phyloP scores from a whole-genome alignment of 2,797 vertebrate species.

The Sarcoramphus papa region DNA sequence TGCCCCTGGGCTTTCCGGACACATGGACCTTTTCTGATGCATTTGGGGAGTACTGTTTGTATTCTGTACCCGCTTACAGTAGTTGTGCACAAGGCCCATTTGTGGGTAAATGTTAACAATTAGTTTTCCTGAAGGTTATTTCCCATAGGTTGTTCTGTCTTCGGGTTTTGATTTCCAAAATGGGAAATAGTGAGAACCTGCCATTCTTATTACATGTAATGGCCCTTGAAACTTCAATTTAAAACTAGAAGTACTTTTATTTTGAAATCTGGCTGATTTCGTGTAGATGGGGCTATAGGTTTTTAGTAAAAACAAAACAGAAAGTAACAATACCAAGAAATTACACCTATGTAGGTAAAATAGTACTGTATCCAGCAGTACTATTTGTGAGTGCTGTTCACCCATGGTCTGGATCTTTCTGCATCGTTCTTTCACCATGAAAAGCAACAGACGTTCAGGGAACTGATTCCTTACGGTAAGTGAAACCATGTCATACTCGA shows the following conservation, averaged over 20 bases:
- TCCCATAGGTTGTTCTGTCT: not conserved
- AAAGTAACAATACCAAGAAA: not conserved
- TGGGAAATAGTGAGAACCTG: not conserved
- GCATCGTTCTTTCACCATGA: not conserved
- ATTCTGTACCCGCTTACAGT: not conserved
- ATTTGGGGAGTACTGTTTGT: not conserved
- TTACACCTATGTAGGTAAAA: not conserved
- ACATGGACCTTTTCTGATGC: not conserved
- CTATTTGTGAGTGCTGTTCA: not conserved
- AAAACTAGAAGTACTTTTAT: not conserved
- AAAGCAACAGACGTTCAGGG: not conserved
- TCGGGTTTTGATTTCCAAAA: not conserved
- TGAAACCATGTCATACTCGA: not conserved
- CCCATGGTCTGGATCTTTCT: not conserved
- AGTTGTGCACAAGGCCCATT: not conserved
- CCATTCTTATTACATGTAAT: not conserved
- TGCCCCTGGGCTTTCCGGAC: not conserved
- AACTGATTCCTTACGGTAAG: not conserved
- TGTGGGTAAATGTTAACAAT: not conserved
- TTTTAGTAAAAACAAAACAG: not conserved
- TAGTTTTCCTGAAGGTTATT: not conserved
- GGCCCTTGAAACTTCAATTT: not conserved
- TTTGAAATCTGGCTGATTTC: not conserved
- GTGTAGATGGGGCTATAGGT: not conserved
- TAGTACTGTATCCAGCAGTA: not conserved